Base-by-base conservation (phyloP, 2,888 invertebrate species). In the Hydraecia micacea region DNA sequence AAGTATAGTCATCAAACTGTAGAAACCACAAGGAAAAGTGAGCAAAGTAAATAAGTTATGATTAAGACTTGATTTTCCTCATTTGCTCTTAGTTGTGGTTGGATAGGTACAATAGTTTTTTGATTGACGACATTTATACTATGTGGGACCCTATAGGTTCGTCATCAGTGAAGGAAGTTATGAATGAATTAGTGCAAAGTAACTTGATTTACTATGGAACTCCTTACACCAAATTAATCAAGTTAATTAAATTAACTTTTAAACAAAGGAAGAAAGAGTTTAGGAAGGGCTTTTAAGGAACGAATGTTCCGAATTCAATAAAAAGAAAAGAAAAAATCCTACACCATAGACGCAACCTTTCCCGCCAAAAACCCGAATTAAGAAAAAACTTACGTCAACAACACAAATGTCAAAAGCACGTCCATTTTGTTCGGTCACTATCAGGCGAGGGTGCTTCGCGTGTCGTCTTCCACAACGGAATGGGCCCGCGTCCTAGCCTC, bases 401-500 rank as follows among this genome's bases (percentile, higher is more conserved):
- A 76, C 78, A 93, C 91, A 92, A 88, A 93, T 91, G 91, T 90
- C 75, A 93, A 81, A 77, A 93, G 60, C 76, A 91, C 77, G 77
- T 90, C 80, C 90, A 88, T 88, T 74, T 77, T 77, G 70, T 63
- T 68, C 66, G 63, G 60, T 74, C 81, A 85, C 71, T 83, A 70
- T 69, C 55, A 49, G 85, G 21, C 66, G 84, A 80, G 87, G 91
- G 92, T 93, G 92, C 91, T 92, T 80, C 88, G 87, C 87, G 89
- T 85, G 85, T 91, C 92, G 90, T 91, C 91, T 89, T 87, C 92
- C 83, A 88, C 84, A 79, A 91, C 88, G 92, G 94, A 96, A 94
- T 96, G 96, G 93, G 89, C 89, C 90, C 90, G 89, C 90, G 92
- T 91, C 93, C 94, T 92, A 91, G 92, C 91, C 90, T 84, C 92